These are phyloP conservation scores for Pteropus alecto DNA, from an alignment of 2,113 vertebrate species.

Conservation along the genomic window DNA sequence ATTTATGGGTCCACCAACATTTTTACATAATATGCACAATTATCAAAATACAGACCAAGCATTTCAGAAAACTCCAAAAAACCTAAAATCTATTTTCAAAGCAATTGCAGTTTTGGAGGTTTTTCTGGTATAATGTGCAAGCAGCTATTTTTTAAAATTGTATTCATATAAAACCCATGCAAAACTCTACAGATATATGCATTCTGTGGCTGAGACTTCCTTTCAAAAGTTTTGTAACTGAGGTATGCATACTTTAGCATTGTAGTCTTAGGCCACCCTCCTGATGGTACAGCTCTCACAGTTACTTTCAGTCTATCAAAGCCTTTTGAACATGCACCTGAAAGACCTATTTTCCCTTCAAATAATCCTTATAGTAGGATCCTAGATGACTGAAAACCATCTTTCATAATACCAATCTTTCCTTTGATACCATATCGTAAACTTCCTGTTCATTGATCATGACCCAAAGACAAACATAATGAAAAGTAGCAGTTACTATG, in stretches of 20 bases:
- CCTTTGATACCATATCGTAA: slow-evolving; percentile 85
- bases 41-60: slow-evolving; percentile 99
- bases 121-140: slow-evolving; percentile 99
- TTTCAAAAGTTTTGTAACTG: slow-evolving; percentile 98
- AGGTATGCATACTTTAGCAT: slow-evolving; percentile 98
- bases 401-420: slow-evolving; percentile 91
- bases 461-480: slow-evolving; percentile 94
- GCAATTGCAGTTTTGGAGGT: slow-evolving; percentile 99
- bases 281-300: slow-evolving; percentile 87
- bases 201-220: slow-evolving; percentile 99
- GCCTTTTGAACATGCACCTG: slow-evolving; percentile 94
- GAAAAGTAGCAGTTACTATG: slow-evolving; percentile 94
- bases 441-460: slow-evolving; percentile 88
- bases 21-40: slow-evolving; percentile 99
- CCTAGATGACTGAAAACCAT: slow-evolving; percentile 90
- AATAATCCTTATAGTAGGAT: slow-evolving; percentile 91
- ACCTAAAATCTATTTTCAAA: slow-evolving; percentile 99
- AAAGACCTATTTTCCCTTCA: slow-evolving; percentile 95
- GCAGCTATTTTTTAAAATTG: slow-evolving; percentile 99
- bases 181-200: slow-evolving; percentile 99
- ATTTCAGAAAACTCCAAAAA: slow-evolving; percentile 99
- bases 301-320: slow-evolving; percentile 96
- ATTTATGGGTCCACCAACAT: slow-evolving; percentile 99
- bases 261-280: slow-evolving; percentile 96
- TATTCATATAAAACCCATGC: slow-evolving; percentile 99